Evolutionary conservation across 92 coral and sea anemone genomes (phyloP).

Genomic region (Actinostola sp.): DNA sequence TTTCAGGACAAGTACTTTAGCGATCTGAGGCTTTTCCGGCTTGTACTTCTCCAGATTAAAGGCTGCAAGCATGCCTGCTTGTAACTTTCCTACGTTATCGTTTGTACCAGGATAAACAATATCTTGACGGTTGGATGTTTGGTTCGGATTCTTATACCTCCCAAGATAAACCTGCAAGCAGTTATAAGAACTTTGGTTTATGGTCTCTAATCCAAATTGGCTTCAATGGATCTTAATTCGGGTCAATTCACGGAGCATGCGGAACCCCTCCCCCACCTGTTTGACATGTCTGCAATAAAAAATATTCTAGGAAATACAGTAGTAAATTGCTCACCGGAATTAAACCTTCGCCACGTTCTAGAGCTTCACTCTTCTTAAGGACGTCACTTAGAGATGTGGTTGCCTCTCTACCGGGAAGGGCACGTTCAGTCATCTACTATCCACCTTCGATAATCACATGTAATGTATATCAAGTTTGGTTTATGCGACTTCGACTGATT

Average conservation of each 20-base stretch:
- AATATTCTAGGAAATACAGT: too few relatives aligned
- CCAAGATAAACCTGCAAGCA: conserved; percentile 1
- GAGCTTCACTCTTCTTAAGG: conserved; percentile 30
- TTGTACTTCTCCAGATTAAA: conserved; percentile 28
- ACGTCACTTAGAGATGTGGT: conserved; percentile 32
- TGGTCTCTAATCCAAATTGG: background rate
- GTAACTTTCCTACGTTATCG: conserved; percentile 9
- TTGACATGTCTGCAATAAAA: too few relatives aligned
- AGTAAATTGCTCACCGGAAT: conserved; percentile 48
- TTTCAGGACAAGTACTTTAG: conserved; percentile 22
- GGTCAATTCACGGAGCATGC: too few relatives aligned
- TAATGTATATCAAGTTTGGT: conserved; percentile 28
- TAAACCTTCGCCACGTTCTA: conserved; percentile 37
- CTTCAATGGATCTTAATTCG: too few relatives aligned
- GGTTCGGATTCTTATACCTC: background rate
- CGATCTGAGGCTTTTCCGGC: conserved; percentile 43
- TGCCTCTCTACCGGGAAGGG: background rate
- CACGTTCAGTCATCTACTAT: conserved; percentile 44
- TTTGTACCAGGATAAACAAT: conserved; percentile 7
- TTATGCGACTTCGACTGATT: conserved; percentile 39
- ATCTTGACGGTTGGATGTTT: background rate
- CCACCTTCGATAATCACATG: conserved; percentile 31
- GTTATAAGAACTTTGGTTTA: background rate
- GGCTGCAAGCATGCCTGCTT: conserved; percentile 38
- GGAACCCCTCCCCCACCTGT: too few relatives aligned